A percentile compares a stretch with the other conserved stretches of the same genome.
phyloP scores from a whole-genome alignment of 2,113 vertebrate genomes.

The Arizona elegans region DNA sequence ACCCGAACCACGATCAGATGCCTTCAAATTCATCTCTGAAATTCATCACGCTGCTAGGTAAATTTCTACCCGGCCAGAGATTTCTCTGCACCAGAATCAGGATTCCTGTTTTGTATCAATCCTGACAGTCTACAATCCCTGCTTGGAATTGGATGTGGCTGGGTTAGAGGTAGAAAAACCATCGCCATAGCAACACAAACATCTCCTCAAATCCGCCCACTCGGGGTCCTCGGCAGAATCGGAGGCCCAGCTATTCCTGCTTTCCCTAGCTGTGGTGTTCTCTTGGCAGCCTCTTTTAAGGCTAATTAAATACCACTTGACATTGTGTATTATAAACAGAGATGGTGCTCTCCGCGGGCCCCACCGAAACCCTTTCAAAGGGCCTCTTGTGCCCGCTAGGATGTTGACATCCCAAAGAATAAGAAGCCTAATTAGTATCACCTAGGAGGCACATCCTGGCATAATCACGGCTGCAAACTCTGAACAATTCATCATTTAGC shows the following conservation, averaged over 20 bases:
- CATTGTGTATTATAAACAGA: not conserved
- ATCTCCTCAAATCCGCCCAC: not conserved
- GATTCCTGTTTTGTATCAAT: not conserved
- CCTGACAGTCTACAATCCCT: not conserved
- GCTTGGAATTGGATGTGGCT: not conserved
- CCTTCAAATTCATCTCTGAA: not conserved
- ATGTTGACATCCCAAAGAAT: not conserved
- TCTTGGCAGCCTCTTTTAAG: not conserved
- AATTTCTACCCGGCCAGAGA: not conserved
- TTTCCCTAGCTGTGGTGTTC: not conserved
- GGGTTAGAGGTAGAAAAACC: not conserved
- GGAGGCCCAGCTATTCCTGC: not conserved
- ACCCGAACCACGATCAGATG: accelerated
- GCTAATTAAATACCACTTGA: not conserved
- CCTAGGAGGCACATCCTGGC: slow-evolving; percentile 27
- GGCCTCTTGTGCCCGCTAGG: not conserved
- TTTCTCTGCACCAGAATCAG: not conserved
- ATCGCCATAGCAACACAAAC: not conserved
- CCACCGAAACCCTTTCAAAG: not conserved
- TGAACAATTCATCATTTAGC: slow-evolving; percentile 47
- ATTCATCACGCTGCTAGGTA: not conserved
- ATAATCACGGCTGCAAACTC: slow-evolving; percentile 32
- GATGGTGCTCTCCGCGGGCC: not conserved
- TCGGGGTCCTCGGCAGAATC: not conserved
- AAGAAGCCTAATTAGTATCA: slow-evolving; percentile 31